Conservation (phyloP, 1,140 invertebrate species). For the Drosophila malerkotliana region DNA sequence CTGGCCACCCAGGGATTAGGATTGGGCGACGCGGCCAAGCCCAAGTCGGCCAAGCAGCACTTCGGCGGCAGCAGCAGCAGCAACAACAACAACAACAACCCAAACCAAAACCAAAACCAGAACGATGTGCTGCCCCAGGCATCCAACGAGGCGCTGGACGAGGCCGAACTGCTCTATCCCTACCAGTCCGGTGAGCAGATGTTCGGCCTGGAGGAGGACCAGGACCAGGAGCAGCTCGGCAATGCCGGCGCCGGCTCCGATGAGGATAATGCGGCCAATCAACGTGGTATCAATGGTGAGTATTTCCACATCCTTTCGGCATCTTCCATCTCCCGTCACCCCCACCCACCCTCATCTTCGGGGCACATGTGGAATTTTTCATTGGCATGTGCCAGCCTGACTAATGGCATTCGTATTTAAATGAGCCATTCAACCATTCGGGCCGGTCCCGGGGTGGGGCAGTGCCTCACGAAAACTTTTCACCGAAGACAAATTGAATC, state of each 20-base stretch:
- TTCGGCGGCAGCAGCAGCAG: constrained; percentile 30
- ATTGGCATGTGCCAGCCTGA: constrained; percentile 32
- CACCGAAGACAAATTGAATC: constrained; percentile 57
- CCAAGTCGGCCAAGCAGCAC: constrained; percentile 77
- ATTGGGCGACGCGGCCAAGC: constrained; percentile 61
- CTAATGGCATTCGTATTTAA: constrained; percentile 75
- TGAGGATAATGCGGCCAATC: constrained; percentile 72
- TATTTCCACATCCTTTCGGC: constrained; percentile 12
- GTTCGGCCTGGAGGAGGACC: constrained; percentile 67
- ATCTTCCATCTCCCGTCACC: neutral
- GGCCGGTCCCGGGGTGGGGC: neutral
- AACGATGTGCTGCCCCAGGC: constrained; percentile 70
- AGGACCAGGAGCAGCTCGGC: constrained; percentile 49
- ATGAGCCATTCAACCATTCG: constrained; percentile 39
- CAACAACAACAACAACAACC: constrained; percentile 40
- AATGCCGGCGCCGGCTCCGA: constrained; percentile 48
- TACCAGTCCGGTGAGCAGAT: constrained; percentile 72
- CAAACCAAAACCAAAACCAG: constrained; percentile 57
- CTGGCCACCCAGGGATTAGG: constrained; percentile 59
- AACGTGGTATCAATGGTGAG: constrained; percentile 77
- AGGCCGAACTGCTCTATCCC: constrained; percentile 70
- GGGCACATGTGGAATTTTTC: constrained; percentile 50
- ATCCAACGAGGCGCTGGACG: constrained; percentile 68
- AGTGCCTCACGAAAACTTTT: constrained; percentile 7
- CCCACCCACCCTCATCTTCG: neutral